Evolutionary conservation across 2,797 vertebrate species (phyloP).

Genomic region (Erpetoichthys calabaricus): DNA sequence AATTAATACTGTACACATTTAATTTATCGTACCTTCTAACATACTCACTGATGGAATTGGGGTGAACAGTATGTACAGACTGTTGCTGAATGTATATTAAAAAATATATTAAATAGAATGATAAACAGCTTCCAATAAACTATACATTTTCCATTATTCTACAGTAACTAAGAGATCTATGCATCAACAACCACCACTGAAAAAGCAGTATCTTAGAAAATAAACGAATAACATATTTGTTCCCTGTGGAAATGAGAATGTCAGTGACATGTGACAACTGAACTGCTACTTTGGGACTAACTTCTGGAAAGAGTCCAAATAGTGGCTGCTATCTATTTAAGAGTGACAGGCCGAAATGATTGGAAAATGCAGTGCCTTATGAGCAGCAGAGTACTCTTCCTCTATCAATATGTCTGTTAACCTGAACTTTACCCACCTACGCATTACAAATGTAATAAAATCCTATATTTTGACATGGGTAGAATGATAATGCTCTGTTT

Average conservation of each 20-base stretch:
- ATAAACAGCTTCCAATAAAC: no score
- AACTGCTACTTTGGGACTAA: constrained; percentile 25
- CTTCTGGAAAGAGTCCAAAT: constrained; percentile 29
- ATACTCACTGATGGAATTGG: no score
- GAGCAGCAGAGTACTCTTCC: constrained; percentile 10
- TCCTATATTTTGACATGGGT: constrained; percentile 1
- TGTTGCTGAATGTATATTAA: no score
- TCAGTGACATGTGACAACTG: constrained; percentile 22
- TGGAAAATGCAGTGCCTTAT: constrained; percentile 12
- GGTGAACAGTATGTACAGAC: no score
- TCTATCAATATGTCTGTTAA: constrained; percentile 14
- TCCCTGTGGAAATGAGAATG: constrained; percentile 22
- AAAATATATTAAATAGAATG: no score
- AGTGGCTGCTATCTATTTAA: constrained; percentile 18
- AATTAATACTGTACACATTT: no score
- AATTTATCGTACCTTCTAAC: no score
- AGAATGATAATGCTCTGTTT: no score
- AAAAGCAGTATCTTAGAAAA: not conserved
- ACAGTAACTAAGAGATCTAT: no score
- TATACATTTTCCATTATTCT: no score
- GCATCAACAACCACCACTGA: not conserved
- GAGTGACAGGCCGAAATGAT: constrained; percentile 16
- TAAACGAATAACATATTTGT: constrained; percentile 25
- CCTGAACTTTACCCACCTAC: constrained; percentile 9
- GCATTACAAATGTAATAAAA: constrained; percentile 13